These are phyloP conservation scores for Arbacia lixula DNA, from an alignment of 53 echinoderm and acorn worm genomes.

Conservation along the genomic window DNA sequence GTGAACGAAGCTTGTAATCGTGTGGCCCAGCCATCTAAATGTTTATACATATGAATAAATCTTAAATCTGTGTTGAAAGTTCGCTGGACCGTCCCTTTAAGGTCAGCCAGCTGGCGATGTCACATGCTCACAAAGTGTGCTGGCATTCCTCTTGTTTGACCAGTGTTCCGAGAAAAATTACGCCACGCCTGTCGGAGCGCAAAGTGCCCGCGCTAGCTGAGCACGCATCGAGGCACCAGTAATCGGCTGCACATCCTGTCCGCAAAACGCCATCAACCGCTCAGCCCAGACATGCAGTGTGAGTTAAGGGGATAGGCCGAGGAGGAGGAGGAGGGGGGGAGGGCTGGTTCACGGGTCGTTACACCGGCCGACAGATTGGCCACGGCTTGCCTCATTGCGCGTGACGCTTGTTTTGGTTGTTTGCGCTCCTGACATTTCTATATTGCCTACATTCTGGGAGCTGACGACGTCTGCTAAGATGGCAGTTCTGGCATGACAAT, in stretches of 20 bases:
- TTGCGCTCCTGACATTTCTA: slow-evolving; percentile 23
- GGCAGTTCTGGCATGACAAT: too few relatives aligned
- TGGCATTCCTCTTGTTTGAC: not conserved
- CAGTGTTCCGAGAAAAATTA: slow-evolving; percentile 12
- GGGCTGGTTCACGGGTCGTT: slow-evolving; percentile 28
- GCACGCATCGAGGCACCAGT: not conserved
- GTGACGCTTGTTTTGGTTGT: slow-evolving; percentile 41
- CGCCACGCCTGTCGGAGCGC: slow-evolving; percentile 4
- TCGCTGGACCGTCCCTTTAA: too few relatives aligned
- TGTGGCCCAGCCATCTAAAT: too few relatives aligned
- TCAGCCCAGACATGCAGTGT: not conserved
- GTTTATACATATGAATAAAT: too few relatives aligned
- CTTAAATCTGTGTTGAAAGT: too few relatives aligned
- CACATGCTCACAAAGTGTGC: too few relatives aligned
- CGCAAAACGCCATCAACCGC: not conserved
- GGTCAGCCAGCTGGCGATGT: too few relatives aligned
- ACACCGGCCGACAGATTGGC: slow-evolving; percentile 20
- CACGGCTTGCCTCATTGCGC: not conserved
- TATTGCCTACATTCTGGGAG: not conserved
- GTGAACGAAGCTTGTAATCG: too few relatives aligned
- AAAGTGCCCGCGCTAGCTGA: not conserved
- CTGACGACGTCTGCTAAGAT: too few relatives aligned
- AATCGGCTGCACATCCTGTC: slow-evolving; percentile 13
- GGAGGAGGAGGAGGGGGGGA: not conserved
- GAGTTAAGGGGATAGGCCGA: not conserved